Conservation (phyloP, 1,140 invertebrate species). For the Apis dorsata region DNA sequence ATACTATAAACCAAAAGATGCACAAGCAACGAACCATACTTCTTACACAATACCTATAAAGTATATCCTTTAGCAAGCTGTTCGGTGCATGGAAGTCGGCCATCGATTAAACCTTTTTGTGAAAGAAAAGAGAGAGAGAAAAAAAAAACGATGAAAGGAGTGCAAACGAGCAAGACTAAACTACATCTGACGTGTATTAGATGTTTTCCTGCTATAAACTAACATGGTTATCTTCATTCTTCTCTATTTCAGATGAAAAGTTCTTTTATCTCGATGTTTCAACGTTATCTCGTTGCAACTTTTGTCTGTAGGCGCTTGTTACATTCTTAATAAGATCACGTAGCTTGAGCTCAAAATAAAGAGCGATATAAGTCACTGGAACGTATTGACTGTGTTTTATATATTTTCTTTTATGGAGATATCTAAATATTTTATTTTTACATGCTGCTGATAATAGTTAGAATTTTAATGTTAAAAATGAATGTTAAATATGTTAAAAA, state of each 20-base stretch:
- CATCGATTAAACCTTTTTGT: slow-evolving; percentile 48
- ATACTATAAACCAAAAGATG: slow-evolving; percentile 5
- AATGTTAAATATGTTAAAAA: too few relatives aligned
- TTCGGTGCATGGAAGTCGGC: slow-evolving; percentile 39
- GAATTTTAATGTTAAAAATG: too few relatives aligned
- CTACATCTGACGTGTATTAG: not conserved
- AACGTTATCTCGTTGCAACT: not conserved
- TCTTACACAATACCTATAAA: slow-evolving; percentile 26
- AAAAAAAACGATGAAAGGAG: slow-evolving; percentile 13
- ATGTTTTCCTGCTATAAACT: not conserved
- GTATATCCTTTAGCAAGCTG: slow-evolving; percentile 23
- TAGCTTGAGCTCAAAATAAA: not conserved
- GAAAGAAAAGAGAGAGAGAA: slow-evolving; percentile 12
- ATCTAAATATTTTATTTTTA: too few relatives aligned
- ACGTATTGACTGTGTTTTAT: not conserved
- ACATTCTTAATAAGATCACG: not conserved
- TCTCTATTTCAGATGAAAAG: not conserved
- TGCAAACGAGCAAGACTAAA: slow-evolving; percentile 24
- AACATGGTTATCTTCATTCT: not conserved
- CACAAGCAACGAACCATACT: not conserved
- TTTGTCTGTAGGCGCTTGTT: not conserved
- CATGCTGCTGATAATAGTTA: too few relatives aligned
- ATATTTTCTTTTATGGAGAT: too few relatives aligned
- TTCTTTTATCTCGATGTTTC: not conserved
- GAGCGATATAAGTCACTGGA: not conserved